phyloP scores from a whole-genome alignment of 2,888 invertebrate genomes.

The Laothoe populi region DNA sequence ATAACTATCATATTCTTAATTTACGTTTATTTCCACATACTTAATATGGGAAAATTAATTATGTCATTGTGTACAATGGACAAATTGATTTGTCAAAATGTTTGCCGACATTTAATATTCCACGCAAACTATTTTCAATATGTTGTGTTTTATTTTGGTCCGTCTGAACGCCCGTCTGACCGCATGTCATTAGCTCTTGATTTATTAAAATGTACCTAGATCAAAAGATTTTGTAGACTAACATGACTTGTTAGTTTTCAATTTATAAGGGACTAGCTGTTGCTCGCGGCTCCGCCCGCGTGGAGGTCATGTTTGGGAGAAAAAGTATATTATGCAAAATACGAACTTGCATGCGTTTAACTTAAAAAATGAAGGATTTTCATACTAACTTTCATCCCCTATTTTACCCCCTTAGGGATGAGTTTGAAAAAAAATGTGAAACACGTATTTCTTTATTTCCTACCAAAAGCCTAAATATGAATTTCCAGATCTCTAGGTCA shows the following conservation, averaged over 20 bases:
- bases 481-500: too few relatives aligned
- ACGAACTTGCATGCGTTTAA: too few relatives aligned
- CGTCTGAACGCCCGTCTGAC: constrained; percentile 7
- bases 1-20: constrained; percentile 15
- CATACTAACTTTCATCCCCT: too few relatives aligned
- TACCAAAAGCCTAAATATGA: too few relatives aligned
- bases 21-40: constrained; percentile 20
- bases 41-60: constrained; percentile 22
- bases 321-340: too few relatives aligned
- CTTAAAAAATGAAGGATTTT: too few relatives aligned
- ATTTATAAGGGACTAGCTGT: constrained; percentile 2
- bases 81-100: constrained; percentile 22
- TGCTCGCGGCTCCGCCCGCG: too few relatives aligned
- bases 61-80: constrained; percentile 19
- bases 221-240: not conserved
- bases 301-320: too few relatives aligned
- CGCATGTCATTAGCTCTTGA: constrained; percentile 16
- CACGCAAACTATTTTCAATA: constrained; percentile 21
- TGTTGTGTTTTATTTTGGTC: constrained; percentile 14
- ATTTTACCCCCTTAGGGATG: too few relatives aligned
- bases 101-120: constrained; percentile 17
- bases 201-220: constrained; percentile 18
- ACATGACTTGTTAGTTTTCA: constrained; percentile 8
- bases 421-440: too few relatives aligned
- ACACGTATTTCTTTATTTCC: too few relatives aligned